phyloP scores from a whole-genome alignment of 2,888 invertebrate species.

The Limnephilus auricula region DNA sequence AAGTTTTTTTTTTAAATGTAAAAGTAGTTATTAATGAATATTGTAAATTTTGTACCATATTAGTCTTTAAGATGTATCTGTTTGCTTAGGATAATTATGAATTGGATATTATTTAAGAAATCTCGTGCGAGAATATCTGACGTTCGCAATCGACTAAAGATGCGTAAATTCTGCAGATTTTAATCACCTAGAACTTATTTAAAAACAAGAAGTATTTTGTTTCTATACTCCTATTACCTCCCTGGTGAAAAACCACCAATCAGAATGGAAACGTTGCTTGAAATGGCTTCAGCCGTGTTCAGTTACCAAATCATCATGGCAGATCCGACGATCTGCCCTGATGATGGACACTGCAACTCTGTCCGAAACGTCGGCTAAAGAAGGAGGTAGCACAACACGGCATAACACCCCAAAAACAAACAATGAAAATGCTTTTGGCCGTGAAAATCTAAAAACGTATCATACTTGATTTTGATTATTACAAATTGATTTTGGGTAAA shows the following conservation, averaged over 20 bases:
- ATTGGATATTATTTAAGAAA: neutral
- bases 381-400: too few species aligned
- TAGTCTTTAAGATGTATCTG: neutral
- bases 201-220: neutral
- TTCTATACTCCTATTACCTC: neutral
- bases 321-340: too few species aligned
- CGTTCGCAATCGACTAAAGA: neutral
- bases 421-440: too few species aligned
- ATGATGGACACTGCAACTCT: too few species aligned
- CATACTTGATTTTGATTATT: too few species aligned
- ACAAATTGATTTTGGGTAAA: neutral
- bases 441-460: too few species aligned
- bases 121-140: neutral
- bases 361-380: too few species aligned
- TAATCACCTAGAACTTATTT: neutral
- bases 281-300: too few species aligned
- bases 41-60: conserved; percentile 56
- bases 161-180: neutral
- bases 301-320: too few species aligned
- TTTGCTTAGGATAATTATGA: neutral
- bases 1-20: conserved; percentile 37
- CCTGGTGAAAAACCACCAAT: too few species aligned
- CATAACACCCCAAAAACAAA: too few species aligned
- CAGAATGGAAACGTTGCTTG: too few species aligned
- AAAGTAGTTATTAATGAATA: conserved; percentile 7